A percentile compares a stretch with the other conserved stretches of the same genome.
phyloP scores from a whole-genome alignment of 2,888 invertebrate genomes.

The Amiota mariae region DNA sequence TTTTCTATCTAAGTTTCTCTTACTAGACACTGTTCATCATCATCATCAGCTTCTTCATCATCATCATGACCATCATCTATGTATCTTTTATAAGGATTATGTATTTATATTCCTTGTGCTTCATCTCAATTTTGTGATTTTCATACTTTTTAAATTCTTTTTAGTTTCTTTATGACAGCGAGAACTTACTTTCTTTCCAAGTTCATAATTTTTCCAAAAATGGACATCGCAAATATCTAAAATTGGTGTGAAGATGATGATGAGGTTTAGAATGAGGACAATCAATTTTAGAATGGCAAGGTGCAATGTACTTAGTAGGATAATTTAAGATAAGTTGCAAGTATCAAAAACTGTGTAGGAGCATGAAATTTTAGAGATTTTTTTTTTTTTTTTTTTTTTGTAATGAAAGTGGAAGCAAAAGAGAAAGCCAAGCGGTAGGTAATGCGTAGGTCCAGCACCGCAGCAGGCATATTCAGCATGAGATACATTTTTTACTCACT shows the following conservation, averaged over 20 bases:
- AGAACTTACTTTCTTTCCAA: constrained; percentile 53
- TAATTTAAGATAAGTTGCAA: constrained; percentile 54
- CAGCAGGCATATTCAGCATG: neutral
- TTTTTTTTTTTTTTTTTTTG: constrained; percentile 42
- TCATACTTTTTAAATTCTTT: neutral
- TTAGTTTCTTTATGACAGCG: neutral
- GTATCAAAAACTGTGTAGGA: constrained; percentile 1
- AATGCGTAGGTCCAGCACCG: too few species aligned
- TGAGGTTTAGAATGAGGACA: constrained; percentile 39
- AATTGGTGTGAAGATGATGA: neutral
- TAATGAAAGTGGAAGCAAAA: neutral
- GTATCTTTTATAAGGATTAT: constrained; percentile 22
- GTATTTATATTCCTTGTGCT: constrained; percentile 44
- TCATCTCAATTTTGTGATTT: constrained; percentile 21
- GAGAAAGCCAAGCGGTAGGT: neutral
- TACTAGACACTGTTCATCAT: too few species aligned
- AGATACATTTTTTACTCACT: too few species aligned
- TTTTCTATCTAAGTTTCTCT: constrained; percentile 24
- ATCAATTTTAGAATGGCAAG: constrained; percentile 62
- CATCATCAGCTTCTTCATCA: too few species aligned
- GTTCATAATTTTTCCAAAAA: constrained; percentile 70
- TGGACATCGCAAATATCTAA: constrained; percentile 31
- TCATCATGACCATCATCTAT: constrained; percentile 4
- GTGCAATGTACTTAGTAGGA: constrained; percentile 53
- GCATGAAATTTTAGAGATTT: constrained; percentile 44